Base-by-base conservation (phyloP, 2,888 invertebrate species). In the Epistrophe eligans region DNA sequence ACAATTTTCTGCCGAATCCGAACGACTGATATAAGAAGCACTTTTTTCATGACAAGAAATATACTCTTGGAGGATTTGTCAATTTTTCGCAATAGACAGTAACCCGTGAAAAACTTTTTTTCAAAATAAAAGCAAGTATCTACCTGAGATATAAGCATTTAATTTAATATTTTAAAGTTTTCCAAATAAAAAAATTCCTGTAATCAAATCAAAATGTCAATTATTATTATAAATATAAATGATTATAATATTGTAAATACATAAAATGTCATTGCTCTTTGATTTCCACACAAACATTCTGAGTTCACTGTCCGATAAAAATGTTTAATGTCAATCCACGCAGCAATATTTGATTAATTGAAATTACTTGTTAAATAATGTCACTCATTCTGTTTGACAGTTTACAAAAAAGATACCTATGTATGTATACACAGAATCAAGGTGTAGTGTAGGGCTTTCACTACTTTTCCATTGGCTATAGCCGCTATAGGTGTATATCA, bases 281-380 rank as follows among this genome's bases (percentile, higher is more conserved):
- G 60, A 11, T 17, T 35, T 5, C n/a, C 3, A n/a, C 5, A 24
- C 24, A 24, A 1, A 24, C n/a, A 58, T 58, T n/a, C 28, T 0
- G 13, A 24, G 19, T 38, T 60, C 40, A 11, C 40, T 60, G 60
- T 60, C 60, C 19, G 40, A 8, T 38, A 8, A 40, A 60, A 19
- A 15, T 60, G 60, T 60, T 40, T 40, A 40, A 40, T 60, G 40
- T 19, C 60, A 60, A 60, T 60, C 8, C 13, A 13, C 13, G 24
- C 19, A 40, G 38, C 6, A 17, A 24, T 60, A 19, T 40, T 60
- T 24, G 19, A 40, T 38, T 60, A 60, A 40, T 60, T 60, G 40
- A 60, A 60, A 60, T 60, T 19, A 60, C 38, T 60, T 40, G 40
- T 60, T 60, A 60, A 60, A 60, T 60, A 40, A 40, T 60, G 60